phyloP scores from a whole-genome alignment of 2,113 vertebrate species.

The Brachyhypopomus gauderio region DNA sequence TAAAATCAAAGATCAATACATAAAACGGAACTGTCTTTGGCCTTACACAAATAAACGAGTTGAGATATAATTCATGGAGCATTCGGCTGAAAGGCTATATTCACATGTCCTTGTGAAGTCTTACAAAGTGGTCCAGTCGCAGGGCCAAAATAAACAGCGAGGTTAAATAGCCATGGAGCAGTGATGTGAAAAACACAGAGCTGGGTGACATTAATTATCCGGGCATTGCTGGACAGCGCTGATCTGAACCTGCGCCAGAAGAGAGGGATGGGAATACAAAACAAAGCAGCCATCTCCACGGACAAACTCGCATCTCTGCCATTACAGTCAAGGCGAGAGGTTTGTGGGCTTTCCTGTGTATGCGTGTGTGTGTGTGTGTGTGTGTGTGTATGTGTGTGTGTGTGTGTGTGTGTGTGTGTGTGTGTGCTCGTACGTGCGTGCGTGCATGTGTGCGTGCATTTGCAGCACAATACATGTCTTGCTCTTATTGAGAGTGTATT shows the following conservation, averaged over 20 bases:
- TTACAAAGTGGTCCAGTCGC: not conserved
- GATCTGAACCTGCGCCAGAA: slow-evolving; percentile 71
- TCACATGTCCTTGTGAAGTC: slow-evolving; percentile 8
- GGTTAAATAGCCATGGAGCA: slow-evolving; percentile 44
- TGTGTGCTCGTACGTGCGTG: not conserved
- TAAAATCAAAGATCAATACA: slow-evolving; percentile 1
- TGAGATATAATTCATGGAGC: not conserved
- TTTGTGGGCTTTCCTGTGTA: not conserved
- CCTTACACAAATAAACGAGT: not conserved
- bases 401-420: slow-evolving; percentile 20
- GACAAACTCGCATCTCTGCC: slow-evolving; percentile 62
- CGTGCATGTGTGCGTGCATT: slow-evolving; percentile 9
- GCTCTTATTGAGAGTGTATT: slow-evolving; percentile 56
- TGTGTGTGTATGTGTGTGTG: slow-evolving; percentile 29
- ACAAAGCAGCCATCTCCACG: slow-evolving; percentile 69
- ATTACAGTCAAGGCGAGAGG: not conserved
- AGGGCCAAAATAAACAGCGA: slow-evolving; percentile 63
- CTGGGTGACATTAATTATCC: slow-evolving; percentile 70
- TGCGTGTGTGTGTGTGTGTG: slow-evolving; percentile 31
- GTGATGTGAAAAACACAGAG: slow-evolving; percentile 70
- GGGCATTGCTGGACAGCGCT: slow-evolving; percentile 64
- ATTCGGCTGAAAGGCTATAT: not conserved
- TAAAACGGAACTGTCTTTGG: not conserved
- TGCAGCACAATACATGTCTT: not conserved
- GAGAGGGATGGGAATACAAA: slow-evolving; percentile 59